Evolutionary conservation across 2,113 vertebrate species (phyloP), one percentile per base, ranked within the genome.

Genomic region (Plecotus auritus): DNA sequence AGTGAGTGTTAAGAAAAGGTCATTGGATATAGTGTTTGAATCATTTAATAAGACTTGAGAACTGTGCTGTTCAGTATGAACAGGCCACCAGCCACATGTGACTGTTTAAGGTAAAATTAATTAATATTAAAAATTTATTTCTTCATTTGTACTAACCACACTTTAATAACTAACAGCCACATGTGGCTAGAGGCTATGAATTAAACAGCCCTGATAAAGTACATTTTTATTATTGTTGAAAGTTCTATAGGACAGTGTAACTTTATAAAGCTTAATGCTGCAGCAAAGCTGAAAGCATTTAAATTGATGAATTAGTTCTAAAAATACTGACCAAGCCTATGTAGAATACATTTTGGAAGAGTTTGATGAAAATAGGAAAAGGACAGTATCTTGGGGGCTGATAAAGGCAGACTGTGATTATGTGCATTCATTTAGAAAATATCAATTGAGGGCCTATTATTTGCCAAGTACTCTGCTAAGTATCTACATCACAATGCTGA

Each of bases 381-480:
- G 35, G 59, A 94, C 32, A 35, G 0, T 77, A 37, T 88, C n/a
- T 77, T 89, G 30, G 45, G 16, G 35, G 13, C 12, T 81, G 17
- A 74, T 47, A 77, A 23, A 69, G 49, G 0, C 78, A n/a, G 45
- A 84, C 45, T n/a, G 4, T 66, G 26, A 70, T 74, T 84, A 54
- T 81, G n/a, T 90, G 61, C 40, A 23, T 94, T 90, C 10, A 76
- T 87, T 89, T 84, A 64, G 22, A 67, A 92, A 83, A 17, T 94
- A 64, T 16, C 64, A 84, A 45, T 51, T 54, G 76, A 85, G 23
- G 22, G 23, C 49, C 40, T 77, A 1, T 66, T 94, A 7, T 64
- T 56, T 88, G 37, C 70, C 47, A 93, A 80, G 37, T 92, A 85
- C 26, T 85, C 7, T 80, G 17, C 22, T 69, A 70, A 26, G n/a